Conservation (phyloP, 2,113 vertebrate species). For the Natator depressus region DNA sequence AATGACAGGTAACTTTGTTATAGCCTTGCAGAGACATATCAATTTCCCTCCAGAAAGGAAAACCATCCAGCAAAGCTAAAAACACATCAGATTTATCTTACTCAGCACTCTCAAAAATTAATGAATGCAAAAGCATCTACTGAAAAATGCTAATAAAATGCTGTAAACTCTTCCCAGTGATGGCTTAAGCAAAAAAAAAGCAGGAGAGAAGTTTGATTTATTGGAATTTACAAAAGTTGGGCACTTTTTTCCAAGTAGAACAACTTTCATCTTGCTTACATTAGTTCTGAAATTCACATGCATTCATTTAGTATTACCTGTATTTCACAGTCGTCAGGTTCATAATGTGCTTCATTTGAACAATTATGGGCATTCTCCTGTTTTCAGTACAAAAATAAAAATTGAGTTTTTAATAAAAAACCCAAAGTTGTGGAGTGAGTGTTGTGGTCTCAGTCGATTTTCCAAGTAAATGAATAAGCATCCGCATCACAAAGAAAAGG, state of each 20-base stretch:
- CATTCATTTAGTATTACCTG: neutral
- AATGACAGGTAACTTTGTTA: neutral
- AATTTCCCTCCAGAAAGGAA: neutral
- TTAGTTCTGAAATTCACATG: neutral
- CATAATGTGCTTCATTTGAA: neutral
- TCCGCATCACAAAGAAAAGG: accelerated
- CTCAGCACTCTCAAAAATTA: neutral
- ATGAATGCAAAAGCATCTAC: neutral
- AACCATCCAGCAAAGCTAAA: neutral
- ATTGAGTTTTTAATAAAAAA: neutral
- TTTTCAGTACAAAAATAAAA: neutral
- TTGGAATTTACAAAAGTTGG: neutral
- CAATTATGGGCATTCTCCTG: neutral
- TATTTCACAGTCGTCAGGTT: neutral
- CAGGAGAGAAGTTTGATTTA: neutral
- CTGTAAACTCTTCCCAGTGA: neutral
- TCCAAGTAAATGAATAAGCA: neutral
- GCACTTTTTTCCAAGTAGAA: neutral
- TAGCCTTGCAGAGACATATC: neutral
- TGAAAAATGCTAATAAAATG: neutral
- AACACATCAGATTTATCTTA: neutral
- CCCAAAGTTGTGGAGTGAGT: neutral
- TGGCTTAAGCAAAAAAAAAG: neutral
- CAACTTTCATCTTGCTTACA: neutral
- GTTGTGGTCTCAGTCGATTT: neutral